Conservation (phyloP, 2,797 vertebrate species). For the Limnodromus scolopaceus region DNA sequence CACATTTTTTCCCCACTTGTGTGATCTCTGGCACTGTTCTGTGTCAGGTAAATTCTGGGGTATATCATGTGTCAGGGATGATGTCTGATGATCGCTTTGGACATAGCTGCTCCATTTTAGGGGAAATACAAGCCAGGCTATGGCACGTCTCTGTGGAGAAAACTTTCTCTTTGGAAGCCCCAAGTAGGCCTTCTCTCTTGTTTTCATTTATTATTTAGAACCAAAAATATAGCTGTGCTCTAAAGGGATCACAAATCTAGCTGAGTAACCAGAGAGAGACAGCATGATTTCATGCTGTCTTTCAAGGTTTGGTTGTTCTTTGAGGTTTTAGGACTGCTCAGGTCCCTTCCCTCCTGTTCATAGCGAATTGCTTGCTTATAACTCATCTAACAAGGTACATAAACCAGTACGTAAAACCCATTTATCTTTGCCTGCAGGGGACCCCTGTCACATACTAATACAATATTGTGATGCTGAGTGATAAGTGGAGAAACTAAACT, state of each 20-base stretch:
- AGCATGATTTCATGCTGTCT: neutral
- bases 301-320: neutral
- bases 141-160: neutral
- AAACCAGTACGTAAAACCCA: neutral
- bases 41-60: neutral
- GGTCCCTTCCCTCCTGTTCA: fast-evolving
- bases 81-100: neutral
- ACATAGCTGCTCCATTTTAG: neutral
- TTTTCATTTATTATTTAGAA: neutral
- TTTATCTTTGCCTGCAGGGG: neutral
- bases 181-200: neutral
- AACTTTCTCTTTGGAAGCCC: neutral
- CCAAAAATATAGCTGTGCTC: neutral
- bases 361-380: neutral
- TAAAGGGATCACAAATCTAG: neutral
- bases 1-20: fast-evolving
- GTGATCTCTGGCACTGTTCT: neutral
- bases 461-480: neutral
- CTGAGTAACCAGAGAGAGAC: neutral
- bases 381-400: neutral
- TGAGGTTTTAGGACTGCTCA: neutral
- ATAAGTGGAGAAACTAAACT: neutral
- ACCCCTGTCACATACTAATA: neutral
- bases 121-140: neutral
- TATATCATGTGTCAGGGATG: neutral